Base-by-base conservation (phyloP, 2,797 vertebrate species). In the Pristis pectinata region DNA sequence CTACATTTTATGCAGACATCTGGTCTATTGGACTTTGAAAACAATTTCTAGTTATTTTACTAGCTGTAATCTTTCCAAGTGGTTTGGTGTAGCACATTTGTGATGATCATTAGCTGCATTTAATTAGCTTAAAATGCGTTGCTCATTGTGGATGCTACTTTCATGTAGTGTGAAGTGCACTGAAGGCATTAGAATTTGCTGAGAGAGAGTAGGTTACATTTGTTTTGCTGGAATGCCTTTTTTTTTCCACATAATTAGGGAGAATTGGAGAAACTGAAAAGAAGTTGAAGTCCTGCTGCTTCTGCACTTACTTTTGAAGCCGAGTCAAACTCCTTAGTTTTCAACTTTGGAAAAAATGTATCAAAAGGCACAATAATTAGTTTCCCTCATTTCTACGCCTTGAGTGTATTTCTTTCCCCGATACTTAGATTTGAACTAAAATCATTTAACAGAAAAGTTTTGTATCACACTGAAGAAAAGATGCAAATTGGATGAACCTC, bases 31-130 rank as follows among this genome's bases (percentile, higher is more conserved):
- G 72, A 94, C 44, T n/a, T 67, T 44, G 15, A 53, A 94, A 74
- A 76, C 72, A 44, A 94, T 94, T 94, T 94, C 67, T 94, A 30
- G 92, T 53, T 94, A n/a, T 94, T 93, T 91, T 34, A 94, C 49
- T 27, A 49, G 92, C 70, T 30, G 70, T 76, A 94, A 53, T 94
- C 92, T 94, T 93, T 76, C 92, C 44, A 94, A 93, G 70, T 94
- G 70, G 70, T 34, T 56, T 34, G 44, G 27, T 22, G 44, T n/a
- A 74, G 24, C 72, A 13, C 70, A 94, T 34, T 72, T 15, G 27
- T 76, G 44, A 94, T 76, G 92, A 94, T 94, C 70, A 94, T 76
- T 94, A 74, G 92, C 49, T 94, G 92, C 27, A 49, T 94, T 76
- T 94, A 94, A 94, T 94, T 94, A 41, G 70, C 92, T 76, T 56